Percentiles rank a stretch among this genome's conserved stretches.
phyloP scores from a whole-genome alignment of 2,797 vertebrate genomes.

The Heteromormyrus szaboi region DNA sequence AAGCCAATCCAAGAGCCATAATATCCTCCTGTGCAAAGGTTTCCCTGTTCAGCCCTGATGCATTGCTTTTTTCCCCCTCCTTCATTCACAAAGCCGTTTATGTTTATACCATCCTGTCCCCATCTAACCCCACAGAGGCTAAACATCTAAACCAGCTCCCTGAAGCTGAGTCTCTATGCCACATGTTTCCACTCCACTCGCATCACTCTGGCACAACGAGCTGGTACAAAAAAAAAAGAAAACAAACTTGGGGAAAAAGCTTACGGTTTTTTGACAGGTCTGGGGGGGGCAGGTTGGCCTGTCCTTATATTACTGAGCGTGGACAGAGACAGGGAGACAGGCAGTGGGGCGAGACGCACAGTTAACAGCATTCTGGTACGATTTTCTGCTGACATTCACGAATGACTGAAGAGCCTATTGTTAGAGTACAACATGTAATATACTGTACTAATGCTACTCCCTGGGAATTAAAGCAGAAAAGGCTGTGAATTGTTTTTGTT shows the following conservation, averaged over 20 bases:
- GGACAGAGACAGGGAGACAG: not conserved
- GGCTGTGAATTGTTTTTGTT: not conserved
- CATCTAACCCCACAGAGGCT: not conserved
- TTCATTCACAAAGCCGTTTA: not conserved
- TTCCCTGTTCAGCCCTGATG: not conserved
- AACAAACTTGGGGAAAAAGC: not conserved
- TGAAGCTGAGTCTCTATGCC: not conserved
- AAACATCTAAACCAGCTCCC: not conserved
- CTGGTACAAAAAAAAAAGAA: not conserved
- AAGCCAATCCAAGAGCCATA: not conserved
- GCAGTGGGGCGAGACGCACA: not conserved
- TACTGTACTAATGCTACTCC: not conserved
- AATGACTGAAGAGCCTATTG: not conserved
- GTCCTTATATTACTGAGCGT: not conserved
- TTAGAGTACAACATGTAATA: not conserved
- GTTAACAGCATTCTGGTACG: not conserved
- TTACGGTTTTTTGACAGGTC: not conserved
- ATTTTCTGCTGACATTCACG: conserved; percentile 2
- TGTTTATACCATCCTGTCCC: not conserved
- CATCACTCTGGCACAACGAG: not conserved
- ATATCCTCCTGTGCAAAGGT: not conserved
- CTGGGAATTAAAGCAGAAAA: not conserved
- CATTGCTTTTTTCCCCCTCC: not conserved
- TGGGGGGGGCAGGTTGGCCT: not conserved
- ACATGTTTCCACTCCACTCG: not conserved